phyloP scores from a whole-genome alignment of 2,888 invertebrate species.

The Campoplex nolae region DNA sequence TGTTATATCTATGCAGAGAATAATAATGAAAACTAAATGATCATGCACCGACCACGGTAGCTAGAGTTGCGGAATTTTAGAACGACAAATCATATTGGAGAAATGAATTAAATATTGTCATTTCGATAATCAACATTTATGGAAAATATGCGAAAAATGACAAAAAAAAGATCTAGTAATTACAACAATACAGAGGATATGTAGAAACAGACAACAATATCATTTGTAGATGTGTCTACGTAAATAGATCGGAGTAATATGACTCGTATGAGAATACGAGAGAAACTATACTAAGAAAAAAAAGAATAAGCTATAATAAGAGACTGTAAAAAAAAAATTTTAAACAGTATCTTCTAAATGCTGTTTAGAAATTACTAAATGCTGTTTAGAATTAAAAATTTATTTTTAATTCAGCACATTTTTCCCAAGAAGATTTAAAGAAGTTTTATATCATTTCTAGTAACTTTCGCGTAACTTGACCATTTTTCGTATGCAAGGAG shows the following conservation, averaged over 20 bases:
- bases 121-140: not conserved
- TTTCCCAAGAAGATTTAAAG: not conserved
- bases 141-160: no score
- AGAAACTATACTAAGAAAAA: not conserved
- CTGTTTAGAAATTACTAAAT: no score
- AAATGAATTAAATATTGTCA: not conserved
- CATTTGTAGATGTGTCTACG: no score
- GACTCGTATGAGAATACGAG: no score
- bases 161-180: no score
- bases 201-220: no score
- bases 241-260: no score
- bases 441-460: conserved; percentile 44
- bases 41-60: not conserved
- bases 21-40: not conserved
- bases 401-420: not conserved
- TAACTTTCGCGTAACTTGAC: conserved; percentile 29
- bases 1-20: not conserved
- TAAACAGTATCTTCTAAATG: not conserved
- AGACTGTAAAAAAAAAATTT: not conserved
- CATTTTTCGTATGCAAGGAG: conserved; percentile 52
- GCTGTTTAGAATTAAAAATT: no score
- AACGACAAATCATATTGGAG: not conserved
- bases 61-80: not conserved
- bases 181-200: no score
- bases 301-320: not conserved